Conservation (phyloP, 2,797 vertebrate species). For the Acrossocheilus fasciatus region DNA sequence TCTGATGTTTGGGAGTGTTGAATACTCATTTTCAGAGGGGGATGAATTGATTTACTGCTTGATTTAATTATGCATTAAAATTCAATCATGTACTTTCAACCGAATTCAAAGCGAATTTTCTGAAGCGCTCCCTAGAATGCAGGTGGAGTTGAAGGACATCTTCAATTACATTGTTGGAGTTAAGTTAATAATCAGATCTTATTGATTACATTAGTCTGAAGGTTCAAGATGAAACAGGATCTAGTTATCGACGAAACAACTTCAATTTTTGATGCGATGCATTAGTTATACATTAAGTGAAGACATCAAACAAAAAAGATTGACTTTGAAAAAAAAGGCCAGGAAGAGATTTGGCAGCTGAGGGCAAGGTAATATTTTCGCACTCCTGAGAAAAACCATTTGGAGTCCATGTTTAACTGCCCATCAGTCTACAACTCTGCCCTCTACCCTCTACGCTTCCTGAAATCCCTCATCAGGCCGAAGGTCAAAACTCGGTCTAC, state of each 20-base stretch:
- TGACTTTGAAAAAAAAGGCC: constrained; percentile 34
- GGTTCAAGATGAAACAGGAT: constrained; percentile 48
- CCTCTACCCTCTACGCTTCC: constrained; percentile 45
- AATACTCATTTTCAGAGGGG: constrained; percentile 81
- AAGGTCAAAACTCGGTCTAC: constrained; percentile 58
- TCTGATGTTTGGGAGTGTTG: constrained; percentile 79
- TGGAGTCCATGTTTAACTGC: constrained; percentile 45
- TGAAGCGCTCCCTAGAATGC: constrained; percentile 78
- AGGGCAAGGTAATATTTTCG: constrained; percentile 45
- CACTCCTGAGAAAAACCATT: constrained; percentile 41
- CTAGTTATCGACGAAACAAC: constrained; percentile 53
- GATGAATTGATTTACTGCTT: constrained; percentile 84
- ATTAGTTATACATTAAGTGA: constrained; percentile 54
- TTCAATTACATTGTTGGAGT: constrained; percentile 70
- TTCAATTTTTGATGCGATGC: constrained; percentile 56
- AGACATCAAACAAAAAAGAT: constrained; percentile 67
- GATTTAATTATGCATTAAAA: constrained; percentile 88
- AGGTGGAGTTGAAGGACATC: constrained; percentile 76
- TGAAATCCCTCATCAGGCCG: constrained; percentile 49
- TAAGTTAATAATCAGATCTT: constrained; percentile 72
- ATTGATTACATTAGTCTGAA: constrained; percentile 59
- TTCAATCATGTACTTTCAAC: constrained; percentile 86
- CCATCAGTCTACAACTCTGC: constrained; percentile 36
- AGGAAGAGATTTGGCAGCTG: constrained; percentile 34
- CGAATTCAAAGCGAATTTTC: constrained; percentile 79